Evolutionary conservation across 2,797 vertebrate species (phyloP), one percentile per base, ranked within the genome.

Genomic region (Epinephelus awoara): DNA sequence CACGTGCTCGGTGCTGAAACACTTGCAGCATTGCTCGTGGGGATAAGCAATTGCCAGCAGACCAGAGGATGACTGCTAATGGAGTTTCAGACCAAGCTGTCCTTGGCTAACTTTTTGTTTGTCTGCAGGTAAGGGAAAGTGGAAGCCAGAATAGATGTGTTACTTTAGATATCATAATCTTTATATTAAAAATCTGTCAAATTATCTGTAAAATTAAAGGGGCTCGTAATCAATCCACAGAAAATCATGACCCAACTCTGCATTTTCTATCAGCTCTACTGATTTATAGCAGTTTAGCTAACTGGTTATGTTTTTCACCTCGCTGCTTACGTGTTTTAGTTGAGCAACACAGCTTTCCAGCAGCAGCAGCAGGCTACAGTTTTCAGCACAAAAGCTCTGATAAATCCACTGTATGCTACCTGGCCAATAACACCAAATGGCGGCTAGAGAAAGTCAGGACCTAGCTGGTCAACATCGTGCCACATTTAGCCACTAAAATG

Each of bases 31-130:
- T 49, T 46, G n/a, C 57, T 75, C 8, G 3, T 58, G 55, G 61
- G 47, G 63, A 77, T 55, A 68, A 84, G 56, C 44, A 77, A 68
- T 71, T 64, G 65, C 76, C 66, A 54, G 80, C 34, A 81, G 77
- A 72, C 55, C 14, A 61, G 54, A 73, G 61, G 44, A 72, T 68
- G 70, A 80, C 61, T 61, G 50, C 52, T 77, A 74, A 73, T 80
- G 46, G 72, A 50, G 63, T 81, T 77, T 76, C 52, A 80, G 67
- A 61, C 75, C 64, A 59, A 69, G 14, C 56, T 59, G 73, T 79
- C 67, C 61, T 75, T 75, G 85, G 56, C 29, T 55, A 38, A 49
- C 23, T 52, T 62, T 80, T 23, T 75, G n/a, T 72, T 59, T 6
- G 27, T 67, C 62, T 70, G 25, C 49, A 65, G 58, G 61, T 5